Evolutionary conservation across 1,140 invertebrate genomes (phyloP).

Genomic region (Delia radicum): DNA sequence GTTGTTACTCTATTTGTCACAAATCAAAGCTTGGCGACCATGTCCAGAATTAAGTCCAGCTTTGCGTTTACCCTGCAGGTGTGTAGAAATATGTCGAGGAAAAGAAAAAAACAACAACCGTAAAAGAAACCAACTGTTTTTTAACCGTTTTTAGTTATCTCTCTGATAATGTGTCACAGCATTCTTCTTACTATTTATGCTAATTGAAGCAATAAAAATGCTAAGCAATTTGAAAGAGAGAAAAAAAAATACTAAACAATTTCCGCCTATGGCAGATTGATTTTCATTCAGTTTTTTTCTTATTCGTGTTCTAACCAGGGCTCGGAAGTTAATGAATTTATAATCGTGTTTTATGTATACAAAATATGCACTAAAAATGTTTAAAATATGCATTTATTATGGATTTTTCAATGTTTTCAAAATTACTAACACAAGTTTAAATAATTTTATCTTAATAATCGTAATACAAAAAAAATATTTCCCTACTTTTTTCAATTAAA

Average conservation of each 20-base stretch:
- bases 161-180: background rate
- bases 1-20: slow-evolving; percentile 33
- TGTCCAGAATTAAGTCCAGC: slow-evolving; percentile 54
- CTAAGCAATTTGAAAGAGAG: too few species aligned
- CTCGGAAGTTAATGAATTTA: too few species aligned
- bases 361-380: too few species aligned
- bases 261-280: slow-evolving; percentile 18
- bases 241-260: too few species aligned
- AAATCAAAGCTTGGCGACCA: slow-evolving; percentile 49
- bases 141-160: background rate
- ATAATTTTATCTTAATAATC: too few species aligned
- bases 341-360: too few species aligned
- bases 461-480: too few species aligned
- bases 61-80: slow-evolving; percentile 54
- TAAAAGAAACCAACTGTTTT: background rate
- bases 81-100: slow-evolving; percentile 29
- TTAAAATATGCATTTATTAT: too few species aligned
- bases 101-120: background rate
- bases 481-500: too few species aligned
- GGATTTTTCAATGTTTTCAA: too few species aligned
- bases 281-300: slow-evolving; percentile 21
- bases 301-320: too few species aligned
- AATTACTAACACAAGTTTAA: too few species aligned
- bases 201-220: background rate
- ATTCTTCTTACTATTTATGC: background rate